phyloP scores from a whole-genome alignment of 1,140 invertebrate species.

The Drosophila serrata region DNA sequence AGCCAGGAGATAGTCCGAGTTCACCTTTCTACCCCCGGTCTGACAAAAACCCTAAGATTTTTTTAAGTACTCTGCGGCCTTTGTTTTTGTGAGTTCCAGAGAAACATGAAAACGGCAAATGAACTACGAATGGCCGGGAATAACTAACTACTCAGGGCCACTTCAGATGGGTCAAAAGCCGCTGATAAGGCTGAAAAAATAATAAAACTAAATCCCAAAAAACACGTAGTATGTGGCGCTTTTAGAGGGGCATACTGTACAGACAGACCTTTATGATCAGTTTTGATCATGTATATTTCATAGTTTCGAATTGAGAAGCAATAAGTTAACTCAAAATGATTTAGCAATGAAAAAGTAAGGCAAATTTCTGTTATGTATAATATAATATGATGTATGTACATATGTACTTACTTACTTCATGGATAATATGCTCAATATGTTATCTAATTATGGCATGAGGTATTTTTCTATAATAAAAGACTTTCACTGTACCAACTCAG shows the following conservation, averaged over 20 bases:
- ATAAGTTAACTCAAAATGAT: background rate
- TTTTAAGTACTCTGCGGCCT: slow-evolving; percentile 42
- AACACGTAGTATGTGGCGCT: slow-evolving; percentile 14
- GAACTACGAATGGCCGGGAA: slow-evolving; percentile 42
- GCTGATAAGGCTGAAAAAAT: slow-evolving; percentile 61
- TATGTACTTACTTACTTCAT: no score
- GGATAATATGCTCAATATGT: background rate
- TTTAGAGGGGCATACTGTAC: background rate
- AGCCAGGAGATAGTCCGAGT: slow-evolving; percentile 42
- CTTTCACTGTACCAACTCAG: slow-evolving; percentile 12
- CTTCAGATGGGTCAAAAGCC: slow-evolving; percentile 56
- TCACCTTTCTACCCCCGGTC: slow-evolving; percentile 25
- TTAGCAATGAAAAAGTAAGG: background rate
- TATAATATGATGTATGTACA: background rate
- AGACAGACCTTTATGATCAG: background rate
- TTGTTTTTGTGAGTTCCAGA: slow-evolving; percentile 53
- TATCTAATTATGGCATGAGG: background rate
- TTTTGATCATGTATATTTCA: no score
- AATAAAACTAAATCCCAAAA: slow-evolving; percentile 23
- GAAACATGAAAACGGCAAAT: slow-evolving; percentile 76
- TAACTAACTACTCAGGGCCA: slow-evolving; percentile 52
- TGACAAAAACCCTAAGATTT: slow-evolving; percentile 11
- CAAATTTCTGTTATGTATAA: background rate
- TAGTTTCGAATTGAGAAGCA: no score
- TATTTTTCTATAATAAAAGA: background rate